Conservation (phyloP, 2,797 vertebrate genomes). For the Brachymystax lenok region DNA sequence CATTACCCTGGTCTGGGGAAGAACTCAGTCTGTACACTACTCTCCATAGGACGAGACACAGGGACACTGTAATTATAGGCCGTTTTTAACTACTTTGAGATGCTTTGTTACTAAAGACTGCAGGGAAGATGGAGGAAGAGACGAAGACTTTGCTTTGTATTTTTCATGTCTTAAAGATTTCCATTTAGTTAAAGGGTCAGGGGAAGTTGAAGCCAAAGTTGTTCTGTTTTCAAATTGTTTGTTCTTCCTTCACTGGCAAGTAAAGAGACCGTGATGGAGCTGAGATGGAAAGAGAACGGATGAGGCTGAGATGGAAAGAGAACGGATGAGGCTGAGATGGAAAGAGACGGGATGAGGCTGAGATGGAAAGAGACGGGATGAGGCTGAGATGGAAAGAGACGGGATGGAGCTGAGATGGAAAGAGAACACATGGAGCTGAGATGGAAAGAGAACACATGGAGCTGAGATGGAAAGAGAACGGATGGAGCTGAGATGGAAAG, state of each 20-base stretch:
- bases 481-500: no score
- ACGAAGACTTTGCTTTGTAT: not conserved
- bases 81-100: not conserved
- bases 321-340: no score
- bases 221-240: conserved; percentile 22
- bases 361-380: no score
- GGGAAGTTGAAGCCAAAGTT: conserved; percentile 23
- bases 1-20: conserved; percentile 54
- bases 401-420: no score
- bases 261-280: conserved; percentile 10
- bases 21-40: not conserved
- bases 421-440: no score
- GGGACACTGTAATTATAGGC: not conserved
- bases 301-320: no score
- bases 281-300: conserved; percentile 18
- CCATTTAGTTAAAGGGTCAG: conserved; percentile 22
- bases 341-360: no score
- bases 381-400: no score
- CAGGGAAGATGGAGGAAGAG: not conserved
- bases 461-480: no score
- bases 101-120: not conserved
- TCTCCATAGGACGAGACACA: not conserved
- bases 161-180: conserved; percentile 11
- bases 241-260: conserved; percentile 23
- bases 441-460: no score